Conservation (phyloP, 35 echinoderm and acorn worm species). For the Patiria miniata region DNA sequence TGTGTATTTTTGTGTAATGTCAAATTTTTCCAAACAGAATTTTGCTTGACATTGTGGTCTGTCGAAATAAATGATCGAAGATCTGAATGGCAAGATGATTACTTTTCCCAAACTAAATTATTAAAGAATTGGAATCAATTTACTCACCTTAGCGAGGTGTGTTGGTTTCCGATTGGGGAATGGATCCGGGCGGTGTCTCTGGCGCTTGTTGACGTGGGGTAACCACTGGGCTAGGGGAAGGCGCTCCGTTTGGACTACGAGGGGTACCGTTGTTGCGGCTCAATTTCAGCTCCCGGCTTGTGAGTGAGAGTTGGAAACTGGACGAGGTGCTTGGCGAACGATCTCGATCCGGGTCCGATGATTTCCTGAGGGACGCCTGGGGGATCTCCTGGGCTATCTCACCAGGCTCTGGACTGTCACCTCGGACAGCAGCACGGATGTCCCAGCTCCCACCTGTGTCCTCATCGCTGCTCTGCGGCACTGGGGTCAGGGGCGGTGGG, state of each 20-base stretch:
- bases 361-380: background rate
- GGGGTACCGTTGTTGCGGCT: background rate
- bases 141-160: slow-evolving; percentile 19
- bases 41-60: too few relatives aligned
- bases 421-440: background rate
- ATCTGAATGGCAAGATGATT: too few relatives aligned
- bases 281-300: slow-evolving; percentile 9
- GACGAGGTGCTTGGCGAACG: background rate
- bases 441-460: slow-evolving; percentile 10
- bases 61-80: too few relatives aligned
- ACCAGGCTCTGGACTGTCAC: background rate
- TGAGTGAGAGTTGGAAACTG: slow-evolving; percentile 5
- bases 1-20: too few relatives aligned
- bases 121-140: too few relatives aligned
- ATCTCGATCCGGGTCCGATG: background rate
- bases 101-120: too few relatives aligned
- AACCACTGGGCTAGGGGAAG: background rate
- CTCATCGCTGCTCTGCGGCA: background rate
- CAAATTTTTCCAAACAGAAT: too few relatives aligned
- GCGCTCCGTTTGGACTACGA: too few relatives aligned
- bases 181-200: background rate
- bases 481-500: slow-evolving; percentile 4
- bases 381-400: background rate
- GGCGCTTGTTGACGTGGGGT: background rate
- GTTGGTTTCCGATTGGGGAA: background rate